phyloP scores from a whole-genome alignment of 2,797 vertebrate genomes.

The Decapterus maruadsi region DNA sequence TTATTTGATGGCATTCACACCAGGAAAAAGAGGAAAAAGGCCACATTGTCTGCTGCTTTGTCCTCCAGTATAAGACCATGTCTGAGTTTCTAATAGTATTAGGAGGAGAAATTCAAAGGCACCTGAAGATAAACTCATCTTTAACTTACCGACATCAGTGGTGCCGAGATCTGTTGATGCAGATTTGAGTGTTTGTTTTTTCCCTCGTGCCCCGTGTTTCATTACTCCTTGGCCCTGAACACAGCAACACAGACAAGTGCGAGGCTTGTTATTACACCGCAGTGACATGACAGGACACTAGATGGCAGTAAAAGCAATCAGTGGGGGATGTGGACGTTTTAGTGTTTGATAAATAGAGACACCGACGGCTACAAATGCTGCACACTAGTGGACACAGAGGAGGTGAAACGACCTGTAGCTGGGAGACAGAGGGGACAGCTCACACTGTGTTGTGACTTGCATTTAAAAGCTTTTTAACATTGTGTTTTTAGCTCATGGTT shows the following conservation, averaged over 20 bases:
- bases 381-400: not conserved
- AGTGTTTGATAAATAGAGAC: not conserved
- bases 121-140: not conserved
- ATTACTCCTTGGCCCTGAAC: conserved; percentile 91
- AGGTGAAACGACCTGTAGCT: not conserved
- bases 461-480: not conserved
- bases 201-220: conserved; percentile 93
- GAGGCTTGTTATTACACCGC: not conserved
- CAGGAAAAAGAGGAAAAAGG: not conserved
- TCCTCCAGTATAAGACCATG: not conserved
- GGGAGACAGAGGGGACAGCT: not conserved
- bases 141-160: conserved; percentile 92
- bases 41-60: not conserved
- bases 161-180: conserved; percentile 97
- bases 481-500: not conserved
- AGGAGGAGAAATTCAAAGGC: not conserved
- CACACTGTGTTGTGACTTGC: not conserved
- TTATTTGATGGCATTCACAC: not conserved
- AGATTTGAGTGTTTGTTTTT: conserved; percentile 95
- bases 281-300: conserved; percentile 37
- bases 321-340: not conserved
- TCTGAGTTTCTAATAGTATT: too few relatives aligned
- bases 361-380: not conserved
- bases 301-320: conserved; percentile 37
- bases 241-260: conserved; percentile 13